These are phyloP conservation scores for Thalassoma bifasciatum DNA, from an alignment of 2,113 vertebrate species.

Conservation along the genomic window DNA sequence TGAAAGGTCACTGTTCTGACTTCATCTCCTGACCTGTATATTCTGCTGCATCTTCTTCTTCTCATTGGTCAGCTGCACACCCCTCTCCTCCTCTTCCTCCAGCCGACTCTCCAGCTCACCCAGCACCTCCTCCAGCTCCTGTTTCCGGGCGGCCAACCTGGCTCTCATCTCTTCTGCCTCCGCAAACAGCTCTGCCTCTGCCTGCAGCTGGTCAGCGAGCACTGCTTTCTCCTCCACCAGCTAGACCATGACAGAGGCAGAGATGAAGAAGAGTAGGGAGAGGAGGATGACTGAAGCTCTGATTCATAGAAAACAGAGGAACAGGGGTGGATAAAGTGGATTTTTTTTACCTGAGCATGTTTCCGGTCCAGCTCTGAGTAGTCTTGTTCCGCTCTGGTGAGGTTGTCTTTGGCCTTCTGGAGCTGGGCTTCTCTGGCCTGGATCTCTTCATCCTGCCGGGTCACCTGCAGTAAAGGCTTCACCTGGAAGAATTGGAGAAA, in stretches of 20 bases:
- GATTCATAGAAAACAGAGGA: neutral
- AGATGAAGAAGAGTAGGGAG: neutral
- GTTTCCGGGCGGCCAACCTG: conserved; percentile 84
- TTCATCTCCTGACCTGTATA: conserved; percentile 79
- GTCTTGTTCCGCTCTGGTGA: conserved; percentile 83
- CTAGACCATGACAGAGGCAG: conserved; percentile 57
- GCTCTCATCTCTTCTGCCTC: conserved; percentile 89
- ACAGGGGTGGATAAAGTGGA: neutral
- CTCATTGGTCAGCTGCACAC: conserved; percentile 82
- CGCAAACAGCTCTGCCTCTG: conserved; percentile 88
- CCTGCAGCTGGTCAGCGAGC: conserved; percentile 89
- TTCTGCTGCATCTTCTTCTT: conserved; percentile 88
- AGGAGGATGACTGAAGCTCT: neutral
- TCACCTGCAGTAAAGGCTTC: conserved; percentile 93
- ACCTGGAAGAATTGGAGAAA: conserved; percentile 78
- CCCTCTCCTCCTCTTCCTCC: conserved; percentile 88
- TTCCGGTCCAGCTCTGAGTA: conserved; percentile 86
- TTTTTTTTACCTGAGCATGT: conserved; percentile 82
- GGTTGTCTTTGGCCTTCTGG: conserved; percentile 88
- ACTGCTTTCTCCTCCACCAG: conserved; percentile 86
- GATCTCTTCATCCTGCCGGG: conserved; percentile 92
- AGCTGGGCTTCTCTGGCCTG: conserved; percentile 87
- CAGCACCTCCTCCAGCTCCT: conserved; percentile 88
- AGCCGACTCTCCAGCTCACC: conserved; percentile 86
- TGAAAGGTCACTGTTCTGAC: neutral